Base-by-base conservation (phyloP, 2,888 invertebrate genomes). In the Ametastegia equiseti region DNA sequence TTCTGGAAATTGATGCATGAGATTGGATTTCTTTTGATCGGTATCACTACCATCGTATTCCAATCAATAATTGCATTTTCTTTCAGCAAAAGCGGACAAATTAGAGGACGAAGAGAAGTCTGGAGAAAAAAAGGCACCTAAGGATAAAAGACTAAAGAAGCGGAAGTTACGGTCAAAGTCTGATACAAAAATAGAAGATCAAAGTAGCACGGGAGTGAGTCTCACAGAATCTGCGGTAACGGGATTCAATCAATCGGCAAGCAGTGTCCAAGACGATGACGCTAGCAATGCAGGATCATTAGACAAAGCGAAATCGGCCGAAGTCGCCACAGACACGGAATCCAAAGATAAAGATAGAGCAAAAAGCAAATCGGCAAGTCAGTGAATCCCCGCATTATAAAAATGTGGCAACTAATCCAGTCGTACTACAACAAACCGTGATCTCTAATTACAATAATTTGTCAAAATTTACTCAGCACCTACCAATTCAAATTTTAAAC, bases 81-180 rank as follows among this genome's bases (percentile, higher is more conserved):
- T n/a, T n/a, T n/a, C n/a, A 85, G 82, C 80, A 13, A 82, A 82
- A 42, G 88, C 88, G 82, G 86, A 84, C 36, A 86, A 86, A 63
- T 85, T 83, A 50, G 84, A 47, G 42, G 83, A 82, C 11, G 83
- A 81, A 11, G 84, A 81, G 13, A 82, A 54, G 60, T 65, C 82
- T 13, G 83, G 82, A 15, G 84, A 85, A 5, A 83, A 84, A 13
- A 83, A 78, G 11, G 54, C 50, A 3, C 42, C 19, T 1, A 85
- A 83, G 30, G 82, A 82, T 54, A 75, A 75, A 23, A 75, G 54
- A 19, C 75, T 75, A 4, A 75, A 75, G n/a, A 75, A 75, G 36
- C 50, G 50, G 54, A 75, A 75, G 54, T 23, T 36, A 13, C 75
- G 54, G 11, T 75, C 75, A 13, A 75, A 75, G 50, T 75, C 75